These are phyloP conservation scores for Schizopygopsis malacanthus DNA, from an alignment of 2,797 vertebrate genomes.

Conservation along the genomic window DNA sequence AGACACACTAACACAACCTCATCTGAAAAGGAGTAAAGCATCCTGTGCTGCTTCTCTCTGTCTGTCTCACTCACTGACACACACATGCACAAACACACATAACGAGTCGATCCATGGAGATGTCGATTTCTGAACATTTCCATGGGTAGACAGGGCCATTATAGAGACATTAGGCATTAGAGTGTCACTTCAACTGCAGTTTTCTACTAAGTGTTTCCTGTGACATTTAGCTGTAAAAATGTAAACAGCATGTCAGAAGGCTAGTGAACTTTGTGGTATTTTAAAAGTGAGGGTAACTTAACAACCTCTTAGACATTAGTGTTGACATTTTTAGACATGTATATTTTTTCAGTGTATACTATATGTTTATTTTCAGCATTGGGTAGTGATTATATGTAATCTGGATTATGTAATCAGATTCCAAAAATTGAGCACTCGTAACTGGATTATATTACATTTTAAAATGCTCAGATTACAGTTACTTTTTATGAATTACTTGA, in stretches of 20 bases:
- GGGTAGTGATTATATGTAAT: too few species aligned
- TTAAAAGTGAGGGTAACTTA: neutral
- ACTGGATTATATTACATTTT: too few species aligned
- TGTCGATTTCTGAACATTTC: neutral
- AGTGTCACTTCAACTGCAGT: neutral
- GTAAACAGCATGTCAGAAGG: neutral
- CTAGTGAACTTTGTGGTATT: too few species aligned
- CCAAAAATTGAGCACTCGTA: too few species aligned
- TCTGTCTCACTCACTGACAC: neutral
- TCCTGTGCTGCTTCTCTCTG: conserved; percentile 26
- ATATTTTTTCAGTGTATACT: neutral
- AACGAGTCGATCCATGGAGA: neutral
- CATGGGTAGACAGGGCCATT: neutral
- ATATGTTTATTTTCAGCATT: too few species aligned
- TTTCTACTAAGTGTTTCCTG: neutral
- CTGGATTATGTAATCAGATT: too few species aligned
- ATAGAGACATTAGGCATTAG: neutral
- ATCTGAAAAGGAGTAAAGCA: conserved; percentile 28
- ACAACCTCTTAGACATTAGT: neutral
- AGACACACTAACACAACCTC: neutral
- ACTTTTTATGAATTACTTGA: too few species aligned
- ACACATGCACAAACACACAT: neutral
- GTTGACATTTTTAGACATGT: neutral
- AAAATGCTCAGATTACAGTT: too few species aligned
- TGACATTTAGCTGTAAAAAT: neutral